Conservation (phyloP, 2,888 invertebrate genomes). For the Ormyrus thymus region DNA sequence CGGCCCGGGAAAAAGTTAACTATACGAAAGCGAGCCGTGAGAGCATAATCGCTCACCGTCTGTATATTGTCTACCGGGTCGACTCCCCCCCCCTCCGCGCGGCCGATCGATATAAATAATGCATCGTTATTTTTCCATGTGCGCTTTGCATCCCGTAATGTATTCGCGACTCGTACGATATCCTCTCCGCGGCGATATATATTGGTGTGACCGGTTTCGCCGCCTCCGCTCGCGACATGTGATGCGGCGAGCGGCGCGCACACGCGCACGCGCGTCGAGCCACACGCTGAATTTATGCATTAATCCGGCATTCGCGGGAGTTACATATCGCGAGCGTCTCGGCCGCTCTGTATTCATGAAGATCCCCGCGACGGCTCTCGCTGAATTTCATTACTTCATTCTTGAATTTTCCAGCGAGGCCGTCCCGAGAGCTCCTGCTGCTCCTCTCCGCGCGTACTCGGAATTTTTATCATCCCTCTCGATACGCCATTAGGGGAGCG, state of each 20-base stretch:
- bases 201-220: slow-evolving; percentile 30
- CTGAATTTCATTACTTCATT: not conserved
- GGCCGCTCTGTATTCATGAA: not conserved
- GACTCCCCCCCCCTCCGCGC: slow-evolving; percentile 34
- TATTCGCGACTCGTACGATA: slow-evolving; percentile 63
- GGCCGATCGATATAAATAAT: slow-evolving; percentile 64
- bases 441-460: too few species aligned
- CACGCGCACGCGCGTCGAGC: slow-evolving; percentile 11
- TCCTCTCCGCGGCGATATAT: slow-evolving; percentile 39
- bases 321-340: slow-evolving; percentile 28
- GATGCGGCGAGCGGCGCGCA: not conserved
- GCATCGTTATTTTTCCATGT: slow-evolving; percentile 65
- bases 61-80: slow-evolving; percentile 66
- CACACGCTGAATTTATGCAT: slow-evolving; percentile 56
- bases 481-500: too few species aligned
- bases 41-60: slow-evolving; percentile 58
- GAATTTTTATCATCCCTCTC: too few species aligned
- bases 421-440: too few species aligned
- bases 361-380: too few species aligned
- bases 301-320: slow-evolving; percentile 51
- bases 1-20: too few species aligned
- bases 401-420: not conserved
- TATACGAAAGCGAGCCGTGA: too few species aligned
- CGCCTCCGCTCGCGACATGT: slow-evolving; percentile 19
- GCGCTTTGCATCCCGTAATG: slow-evolving; percentile 55